Evolutionary conservation across 2,888 invertebrate genomes (phyloP), one percentile per base, ranked within the genome.

Genomic region (Crematogaster levior): DNA sequence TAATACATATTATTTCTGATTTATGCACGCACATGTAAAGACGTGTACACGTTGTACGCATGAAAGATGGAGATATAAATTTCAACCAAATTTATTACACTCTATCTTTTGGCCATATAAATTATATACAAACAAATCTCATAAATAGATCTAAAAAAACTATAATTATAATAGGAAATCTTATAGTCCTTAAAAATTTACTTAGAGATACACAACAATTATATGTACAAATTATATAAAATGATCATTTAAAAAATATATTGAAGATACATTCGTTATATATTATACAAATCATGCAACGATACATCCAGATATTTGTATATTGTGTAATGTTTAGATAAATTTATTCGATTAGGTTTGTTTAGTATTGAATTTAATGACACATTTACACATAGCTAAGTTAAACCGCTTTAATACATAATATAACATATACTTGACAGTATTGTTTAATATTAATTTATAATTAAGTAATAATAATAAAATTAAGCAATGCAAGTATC

Each of bases 1-100:
- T 83, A 74, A 21, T 84, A 60, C 12, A 58, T n/a, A n/a, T 74
- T 10, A 63, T 74, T 51, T 51, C 24, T 21, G 4, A 75, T 65
- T 65, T 37, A 27, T 40, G n/a, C 37, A 37, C 9, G 37, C 34
- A 51, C 5, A 63, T 51, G 6, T 1, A 30, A 7, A n/a, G 30
- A 34, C n/a, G 24, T 24, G 9, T 10, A 21, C 10, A 61, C 21
- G 1, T n/a, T 34, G 10, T 34, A 40, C 18, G 10, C 7, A 43
- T 27, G 3, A 43, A 27, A 15, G 18, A 58, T 24, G 3, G 10
- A 56, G 1, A 58, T 43, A 70, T 37, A 37, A 72, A 27, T 56
- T 58, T 43, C 10, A 10, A 27, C 40, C 40, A 27, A 21, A 43
- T 58, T 30, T 3, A 24, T 6, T 58, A 21, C 1, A 73, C 24